These are phyloP conservation scores for Ardeotis arabs DNA, from an alignment of 2,113 vertebrate genomes.

Conservation along the genomic window DNA sequence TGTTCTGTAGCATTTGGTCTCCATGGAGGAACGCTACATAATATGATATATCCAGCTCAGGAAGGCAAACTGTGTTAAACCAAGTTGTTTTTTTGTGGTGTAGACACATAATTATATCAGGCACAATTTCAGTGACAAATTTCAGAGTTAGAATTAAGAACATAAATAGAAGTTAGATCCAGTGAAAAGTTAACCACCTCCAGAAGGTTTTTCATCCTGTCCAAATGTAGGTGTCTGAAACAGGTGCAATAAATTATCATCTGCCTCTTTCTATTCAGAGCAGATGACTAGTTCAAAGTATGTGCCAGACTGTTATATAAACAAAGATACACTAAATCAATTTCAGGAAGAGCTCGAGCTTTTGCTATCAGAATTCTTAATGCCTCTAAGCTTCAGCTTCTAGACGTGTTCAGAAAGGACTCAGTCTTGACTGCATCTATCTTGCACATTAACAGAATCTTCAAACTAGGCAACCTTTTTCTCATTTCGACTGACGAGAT, in stretches of 20 bases:
- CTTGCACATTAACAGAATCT: neutral
- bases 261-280: slow-evolving; percentile 5
- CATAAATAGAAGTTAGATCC: neutral
- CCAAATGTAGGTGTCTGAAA: neutral
- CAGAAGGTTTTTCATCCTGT: neutral
- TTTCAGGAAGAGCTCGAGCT: neutral
- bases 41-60: neutral
- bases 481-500: neutral
- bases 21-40: neutral
- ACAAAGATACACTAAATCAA: neutral
- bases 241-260: slow-evolving; percentile 2
- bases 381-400: neutral
- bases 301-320: slow-evolving; percentile 17
- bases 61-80: neutral
- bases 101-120: neutral
- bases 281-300: slow-evolving; percentile 11
- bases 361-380: neutral
- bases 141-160: neutral
- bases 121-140: neutral
- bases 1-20: neutral
- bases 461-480: neutral
- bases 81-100: neutral
- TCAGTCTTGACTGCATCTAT: neutral
- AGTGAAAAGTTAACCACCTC: neutral
- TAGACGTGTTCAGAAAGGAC: neutral